These are phyloP conservation scores for Cranoglanis bouderius DNA, from an alignment of 2,113 vertebrate genomes.

Conservation along the genomic window DNA sequence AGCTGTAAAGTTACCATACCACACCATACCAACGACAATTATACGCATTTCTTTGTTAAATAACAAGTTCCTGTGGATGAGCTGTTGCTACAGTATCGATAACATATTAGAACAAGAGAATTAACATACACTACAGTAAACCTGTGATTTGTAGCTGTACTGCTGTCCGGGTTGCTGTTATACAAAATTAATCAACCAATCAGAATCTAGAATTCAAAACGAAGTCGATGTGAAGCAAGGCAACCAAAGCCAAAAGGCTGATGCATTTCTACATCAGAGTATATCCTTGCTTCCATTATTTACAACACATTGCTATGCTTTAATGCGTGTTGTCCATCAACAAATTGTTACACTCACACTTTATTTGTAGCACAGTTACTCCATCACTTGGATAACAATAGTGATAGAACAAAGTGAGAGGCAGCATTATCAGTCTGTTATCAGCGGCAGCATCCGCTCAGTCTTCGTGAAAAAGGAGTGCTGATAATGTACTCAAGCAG, in stretches of 20 bases:
- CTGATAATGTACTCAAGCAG: slow-evolving; percentile 3
- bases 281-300: background rate
- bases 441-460: background rate
- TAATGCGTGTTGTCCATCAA: background rate
- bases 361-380: background rate
- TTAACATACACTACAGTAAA: background rate
- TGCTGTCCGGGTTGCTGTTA: background rate
- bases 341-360: background rate
- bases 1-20: no score
- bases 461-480: slow-evolving; percentile 3
- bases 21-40: no score
- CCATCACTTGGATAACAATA: background rate
- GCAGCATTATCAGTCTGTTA: background rate
- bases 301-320: background rate
- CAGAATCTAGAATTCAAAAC: background rate
- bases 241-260: background rate
- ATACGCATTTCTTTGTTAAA: background rate
- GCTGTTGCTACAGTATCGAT: background rate
- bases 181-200: background rate
- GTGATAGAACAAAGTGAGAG: slow-evolving; percentile 7
- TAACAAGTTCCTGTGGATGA: background rate
- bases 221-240: background rate
- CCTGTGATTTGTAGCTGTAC: background rate
- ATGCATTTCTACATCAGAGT: background rate
- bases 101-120: no score